These are phyloP conservation scores for Trichechus manatus DNA, from an alignment of 2,113 vertebrate genomes.

Conservation along the genomic window DNA sequence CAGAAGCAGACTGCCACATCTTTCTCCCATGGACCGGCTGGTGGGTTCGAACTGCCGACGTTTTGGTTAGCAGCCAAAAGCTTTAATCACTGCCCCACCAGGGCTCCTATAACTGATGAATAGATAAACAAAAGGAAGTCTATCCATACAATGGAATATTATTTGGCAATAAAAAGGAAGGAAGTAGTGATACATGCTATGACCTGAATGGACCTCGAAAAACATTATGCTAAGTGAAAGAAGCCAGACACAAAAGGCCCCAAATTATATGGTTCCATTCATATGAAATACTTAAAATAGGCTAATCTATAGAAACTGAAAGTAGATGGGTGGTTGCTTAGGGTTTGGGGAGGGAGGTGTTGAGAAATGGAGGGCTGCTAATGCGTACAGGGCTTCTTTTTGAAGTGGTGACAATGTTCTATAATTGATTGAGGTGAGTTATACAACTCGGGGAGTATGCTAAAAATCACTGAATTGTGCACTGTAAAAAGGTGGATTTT, in stretches of 20 bases:
- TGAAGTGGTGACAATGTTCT: background rate
- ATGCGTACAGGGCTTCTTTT: conserved; percentile 16
- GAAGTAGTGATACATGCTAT: background rate
- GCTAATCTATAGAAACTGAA: background rate
- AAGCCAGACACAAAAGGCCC: conserved; percentile 11
- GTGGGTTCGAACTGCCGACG: no score
- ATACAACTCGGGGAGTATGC: conserved; percentile 16
- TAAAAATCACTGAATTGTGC: conserved; percentile 15
- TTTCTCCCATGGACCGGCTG: no score
- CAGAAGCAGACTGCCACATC: no score
- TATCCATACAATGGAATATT: background rate
- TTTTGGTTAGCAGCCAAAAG: no score
- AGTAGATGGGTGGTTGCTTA: background rate
- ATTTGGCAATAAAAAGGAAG: conserved; percentile 32
- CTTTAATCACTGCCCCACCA: no score
- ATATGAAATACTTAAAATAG: conserved; percentile 44
- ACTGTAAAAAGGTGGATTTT: conserved; percentile 47
- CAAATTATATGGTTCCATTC: background rate
- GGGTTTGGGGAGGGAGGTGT: background rate
- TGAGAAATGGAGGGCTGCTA: background rate
- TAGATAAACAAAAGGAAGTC: background rate
- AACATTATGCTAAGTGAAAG: conserved; percentile 45
- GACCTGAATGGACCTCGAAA: conserved; percentile 26
- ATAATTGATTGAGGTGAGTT: conserved; percentile 23
- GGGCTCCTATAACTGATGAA: background rate